A percentile compares a stretch with the other conserved stretches of the same genome.
Conservation (phyloP, 2,113 vertebrate species). For the Oreocharis arfaki region DNA sequence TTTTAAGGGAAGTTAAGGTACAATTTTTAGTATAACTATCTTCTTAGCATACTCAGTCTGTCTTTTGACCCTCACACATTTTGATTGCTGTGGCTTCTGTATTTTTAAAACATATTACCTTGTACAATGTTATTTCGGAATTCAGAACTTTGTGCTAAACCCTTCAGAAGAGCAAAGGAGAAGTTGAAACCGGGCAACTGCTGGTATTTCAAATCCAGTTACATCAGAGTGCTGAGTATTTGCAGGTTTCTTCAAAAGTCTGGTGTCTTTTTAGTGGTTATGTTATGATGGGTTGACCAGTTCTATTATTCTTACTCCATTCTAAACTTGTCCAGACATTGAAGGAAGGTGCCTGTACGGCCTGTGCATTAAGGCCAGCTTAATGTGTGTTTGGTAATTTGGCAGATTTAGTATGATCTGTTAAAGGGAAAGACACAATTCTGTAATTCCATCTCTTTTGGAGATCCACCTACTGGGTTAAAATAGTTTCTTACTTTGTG, state of each 20-base stretch:
- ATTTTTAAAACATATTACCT: not conserved
- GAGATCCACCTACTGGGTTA: not conserved
- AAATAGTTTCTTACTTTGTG: not conserved
- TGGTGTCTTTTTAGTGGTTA: not conserved
- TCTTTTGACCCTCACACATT: not conserved
- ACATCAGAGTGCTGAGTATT: not conserved
- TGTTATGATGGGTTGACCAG: not conserved
- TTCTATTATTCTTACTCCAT: not conserved
- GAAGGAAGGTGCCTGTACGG: not conserved
- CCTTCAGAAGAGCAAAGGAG: not conserved
- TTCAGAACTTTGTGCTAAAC: not conserved
- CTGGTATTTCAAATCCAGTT: not conserved
- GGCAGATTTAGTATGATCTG: not conserved
- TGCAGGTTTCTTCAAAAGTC: not conserved
- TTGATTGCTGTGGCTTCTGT: not conserved
- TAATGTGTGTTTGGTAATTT: not conserved
- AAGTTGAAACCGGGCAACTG: not conserved
- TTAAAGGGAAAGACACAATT: not conserved
- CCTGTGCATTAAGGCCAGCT: not conserved
- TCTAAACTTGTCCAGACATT: not conserved
- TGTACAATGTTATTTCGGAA: not conserved
- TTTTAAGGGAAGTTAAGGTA: conserved; percentile 14
- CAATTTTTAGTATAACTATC: not conserved
- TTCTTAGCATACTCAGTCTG: not conserved
- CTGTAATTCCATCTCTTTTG: not conserved